Evolutionary conservation across 2,113 vertebrate species (phyloP).

Genomic region (Oreochromis spilurus): DNA sequence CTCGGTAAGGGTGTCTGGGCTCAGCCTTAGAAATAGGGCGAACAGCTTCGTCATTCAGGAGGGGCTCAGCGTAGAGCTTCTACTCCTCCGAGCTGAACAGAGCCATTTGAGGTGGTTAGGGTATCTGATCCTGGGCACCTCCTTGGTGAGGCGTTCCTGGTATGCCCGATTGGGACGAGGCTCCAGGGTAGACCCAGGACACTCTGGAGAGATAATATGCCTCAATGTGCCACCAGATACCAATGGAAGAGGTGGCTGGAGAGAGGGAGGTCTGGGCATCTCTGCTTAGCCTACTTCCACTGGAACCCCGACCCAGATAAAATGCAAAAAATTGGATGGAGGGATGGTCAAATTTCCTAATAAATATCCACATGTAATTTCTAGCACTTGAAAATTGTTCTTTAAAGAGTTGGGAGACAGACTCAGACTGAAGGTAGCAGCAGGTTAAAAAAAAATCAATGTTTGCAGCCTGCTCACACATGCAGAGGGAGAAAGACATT

Average conservation of each 20-base stretch:
- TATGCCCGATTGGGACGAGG: neutral
- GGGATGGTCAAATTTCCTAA: neutral
- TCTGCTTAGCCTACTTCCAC: neutral
- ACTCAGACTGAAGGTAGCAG: neutral
- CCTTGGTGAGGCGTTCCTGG: neutral
- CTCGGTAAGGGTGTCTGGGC: rapidly evolving
- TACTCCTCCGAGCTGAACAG: rapidly evolving
- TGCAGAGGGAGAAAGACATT: neutral
- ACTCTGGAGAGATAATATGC: neutral
- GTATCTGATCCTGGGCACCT: neutral
- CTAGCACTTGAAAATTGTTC: neutral
- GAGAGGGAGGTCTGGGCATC: neutral
- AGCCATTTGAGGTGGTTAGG: rapidly evolving
- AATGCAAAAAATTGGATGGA: neutral
- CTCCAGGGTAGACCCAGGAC: neutral
- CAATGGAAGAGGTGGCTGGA: neutral
- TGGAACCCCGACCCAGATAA: neutral
- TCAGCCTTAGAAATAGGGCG: neutral
- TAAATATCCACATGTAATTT: neutral
- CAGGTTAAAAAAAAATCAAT: neutral
- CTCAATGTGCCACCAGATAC: neutral
- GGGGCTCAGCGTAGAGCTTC: neutral
- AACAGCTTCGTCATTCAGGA: neutral
- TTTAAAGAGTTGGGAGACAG: neutral
- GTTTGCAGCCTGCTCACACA: neutral